A percentile compares a stretch with the other conserved stretches of the same genome.
Conservation (phyloP, 2,888 invertebrate genomes). For the Dryomyza anilis region DNA sequence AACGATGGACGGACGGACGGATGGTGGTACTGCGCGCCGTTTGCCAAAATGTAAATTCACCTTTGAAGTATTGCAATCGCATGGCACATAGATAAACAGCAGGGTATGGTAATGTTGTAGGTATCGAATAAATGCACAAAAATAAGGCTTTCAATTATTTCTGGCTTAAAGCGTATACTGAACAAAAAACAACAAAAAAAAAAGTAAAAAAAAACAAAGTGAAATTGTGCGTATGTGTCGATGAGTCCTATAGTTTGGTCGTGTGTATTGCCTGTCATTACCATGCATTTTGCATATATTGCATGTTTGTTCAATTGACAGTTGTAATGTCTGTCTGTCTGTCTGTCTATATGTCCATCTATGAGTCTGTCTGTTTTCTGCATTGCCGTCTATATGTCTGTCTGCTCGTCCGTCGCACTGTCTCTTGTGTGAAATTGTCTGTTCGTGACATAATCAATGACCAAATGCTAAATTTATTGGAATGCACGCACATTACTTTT, state of each 20-base stretch:
- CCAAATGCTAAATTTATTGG: conserved; percentile 12
- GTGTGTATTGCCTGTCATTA: no score
- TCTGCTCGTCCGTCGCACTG: background rate
- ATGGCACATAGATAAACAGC: no score
- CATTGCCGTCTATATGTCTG: background rate
- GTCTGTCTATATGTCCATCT: background rate
- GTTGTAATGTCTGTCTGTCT: conserved; percentile 1
- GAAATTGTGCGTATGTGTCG: background rate
- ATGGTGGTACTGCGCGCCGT: background rate
- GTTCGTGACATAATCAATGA: conserved; percentile 10
- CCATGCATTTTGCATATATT: background rate
- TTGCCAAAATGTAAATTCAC: no score
- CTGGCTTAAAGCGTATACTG: background rate
- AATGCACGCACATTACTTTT: background rate
- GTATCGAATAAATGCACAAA: no score
- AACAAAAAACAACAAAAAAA: no score
- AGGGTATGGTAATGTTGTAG: no score
- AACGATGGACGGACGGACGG: background rate
- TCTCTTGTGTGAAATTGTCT: no score
- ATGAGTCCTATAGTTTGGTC: background rate
- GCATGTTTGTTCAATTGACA: background rate
- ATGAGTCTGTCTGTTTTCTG: background rate
- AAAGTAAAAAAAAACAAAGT: no score
- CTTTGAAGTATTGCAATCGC: no score
- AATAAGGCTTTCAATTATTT: background rate